Evolutionary conservation across 1,140 invertebrate species (phyloP), one percentile per base, ranked within the genome.

Genomic region (Archegozetes longisetosus): DNA sequence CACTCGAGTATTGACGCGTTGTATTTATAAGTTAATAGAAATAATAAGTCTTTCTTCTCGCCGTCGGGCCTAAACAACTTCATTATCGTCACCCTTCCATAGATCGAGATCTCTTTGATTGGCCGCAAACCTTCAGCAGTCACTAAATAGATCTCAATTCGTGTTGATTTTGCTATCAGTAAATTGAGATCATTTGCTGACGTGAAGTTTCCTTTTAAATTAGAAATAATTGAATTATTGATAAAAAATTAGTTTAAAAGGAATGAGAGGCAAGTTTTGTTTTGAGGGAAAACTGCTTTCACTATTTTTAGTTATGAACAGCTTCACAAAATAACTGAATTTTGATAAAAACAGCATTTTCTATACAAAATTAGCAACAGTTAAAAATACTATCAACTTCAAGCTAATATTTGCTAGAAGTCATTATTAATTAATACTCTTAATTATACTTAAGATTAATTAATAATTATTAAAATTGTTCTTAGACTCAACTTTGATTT

Each of bases 1-100:
- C 90, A 95, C 75, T 95, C 91, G 52, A 99, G 72, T 68, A 98
- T 95, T 86, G 96, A 95, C 2, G 91, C 89, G 80, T 98, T 92
- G 70, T 94, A 94, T 28, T 89, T 78, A 23, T 82, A 80, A 20
- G 95, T 98, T 56, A 98, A 75, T 24, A 99, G 80, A 73, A 98
- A 96, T 23, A 99, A 75, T 48, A 91, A 74, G 73, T 99, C 94
- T 75, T 95, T 95, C 52, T 84, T 82, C 68, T 93, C 88, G 69
- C 88, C 82, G 62, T 83, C 84, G 63, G 88, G 87, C 67, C 90
- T 77, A 73, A 96, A 98, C 61, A 94, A 78, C 71, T 93, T 88
- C 77, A 98, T 85, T 25, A 93, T 88, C 50, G 88, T 84, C 66
- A 99, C 90, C 72, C 86, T 85, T 27, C 95, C 95, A 82, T 97